A percentile compares a stretch with the other conserved stretches of the same genome.
Conservation (phyloP, 2,888 invertebrate species). For the Phengaris alcon region DNA sequence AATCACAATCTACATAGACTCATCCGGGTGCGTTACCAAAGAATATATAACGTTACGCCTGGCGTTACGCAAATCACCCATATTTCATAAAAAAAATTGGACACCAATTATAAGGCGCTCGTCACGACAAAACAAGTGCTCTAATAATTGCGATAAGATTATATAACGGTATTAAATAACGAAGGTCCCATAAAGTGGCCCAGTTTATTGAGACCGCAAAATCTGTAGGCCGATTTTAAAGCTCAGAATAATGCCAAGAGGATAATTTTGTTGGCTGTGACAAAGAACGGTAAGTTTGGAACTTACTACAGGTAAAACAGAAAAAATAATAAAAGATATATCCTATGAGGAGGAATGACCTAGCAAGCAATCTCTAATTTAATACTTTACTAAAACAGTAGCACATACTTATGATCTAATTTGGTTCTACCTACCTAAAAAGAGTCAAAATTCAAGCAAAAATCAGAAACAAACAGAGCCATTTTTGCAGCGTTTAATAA, state of each 20-base stretch:
- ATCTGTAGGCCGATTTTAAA: not conserved
- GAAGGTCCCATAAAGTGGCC: constrained; percentile 48
- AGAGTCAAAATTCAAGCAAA: no score
- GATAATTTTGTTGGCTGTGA: not conserved
- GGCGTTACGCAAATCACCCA: constrained; percentile 55
- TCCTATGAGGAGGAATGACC: no score
- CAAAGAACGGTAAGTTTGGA: not conserved
- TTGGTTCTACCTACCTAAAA: no score
- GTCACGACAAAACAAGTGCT: constrained; percentile 59
- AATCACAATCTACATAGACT: not conserved
- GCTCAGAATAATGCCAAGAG: not conserved
- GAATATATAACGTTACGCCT: no score
- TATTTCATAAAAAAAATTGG: constrained; percentile 57
- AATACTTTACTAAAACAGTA: no score
- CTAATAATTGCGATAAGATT: constrained; percentile 56
- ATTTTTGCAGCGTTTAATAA: no score
- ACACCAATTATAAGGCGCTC: constrained; percentile 53
- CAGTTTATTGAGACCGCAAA: constrained; percentile 51
- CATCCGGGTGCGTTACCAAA: constrained; percentile 30
- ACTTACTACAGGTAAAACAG: no score
- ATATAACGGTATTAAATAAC: constrained; percentile 55
- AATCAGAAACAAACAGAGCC: no score
- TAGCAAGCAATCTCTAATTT: no score
- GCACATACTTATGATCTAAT: no score
- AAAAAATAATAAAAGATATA: no score